phyloP scores from a whole-genome alignment of 1,140 invertebrate species.

The Homarus americanus region DNA sequence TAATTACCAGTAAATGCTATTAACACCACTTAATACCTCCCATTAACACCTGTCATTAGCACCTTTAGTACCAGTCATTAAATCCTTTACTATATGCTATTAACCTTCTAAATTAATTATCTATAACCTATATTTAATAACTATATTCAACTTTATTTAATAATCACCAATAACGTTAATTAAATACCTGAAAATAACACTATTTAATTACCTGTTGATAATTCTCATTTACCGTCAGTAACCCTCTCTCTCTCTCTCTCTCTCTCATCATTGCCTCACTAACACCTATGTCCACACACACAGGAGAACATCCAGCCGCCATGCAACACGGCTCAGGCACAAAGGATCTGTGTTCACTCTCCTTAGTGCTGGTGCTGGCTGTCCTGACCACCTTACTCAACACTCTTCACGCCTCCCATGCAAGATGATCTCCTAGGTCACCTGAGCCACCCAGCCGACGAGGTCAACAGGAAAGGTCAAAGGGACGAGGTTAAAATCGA shows the following conservation, averaged over 20 bases:
- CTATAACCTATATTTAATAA: no score
- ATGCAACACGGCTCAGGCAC: constrained; percentile 72
- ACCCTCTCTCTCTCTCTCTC: constrained; percentile 4
- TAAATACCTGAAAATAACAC: no score
- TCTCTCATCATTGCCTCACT: no score
- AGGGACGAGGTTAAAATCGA: no score
- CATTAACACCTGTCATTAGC: no score
- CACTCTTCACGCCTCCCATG: constrained; percentile 3
- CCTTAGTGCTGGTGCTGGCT: constrained; percentile 55
- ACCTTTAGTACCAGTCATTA: no score
- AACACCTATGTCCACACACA: neutral
- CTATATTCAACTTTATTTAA: no score
- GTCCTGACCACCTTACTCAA: constrained; percentile 46
- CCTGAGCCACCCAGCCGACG: neutral
- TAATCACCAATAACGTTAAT: no score
- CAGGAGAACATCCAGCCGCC: constrained; percentile 70
- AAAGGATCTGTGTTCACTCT: constrained; percentile 61
- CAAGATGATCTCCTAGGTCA: constrained; percentile 49
- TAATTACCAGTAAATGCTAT: no score
- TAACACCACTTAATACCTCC: no score
- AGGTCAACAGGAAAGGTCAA: neutral
- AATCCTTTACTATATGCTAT: no score
- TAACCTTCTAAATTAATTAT: no score
- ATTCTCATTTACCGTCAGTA: neutral
- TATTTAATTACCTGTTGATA: neutral